Evolutionary conservation across 2,888 invertebrate species (phyloP), one percentile per base, ranked within the genome.

Genomic region (Ophion ellenae): DNA sequence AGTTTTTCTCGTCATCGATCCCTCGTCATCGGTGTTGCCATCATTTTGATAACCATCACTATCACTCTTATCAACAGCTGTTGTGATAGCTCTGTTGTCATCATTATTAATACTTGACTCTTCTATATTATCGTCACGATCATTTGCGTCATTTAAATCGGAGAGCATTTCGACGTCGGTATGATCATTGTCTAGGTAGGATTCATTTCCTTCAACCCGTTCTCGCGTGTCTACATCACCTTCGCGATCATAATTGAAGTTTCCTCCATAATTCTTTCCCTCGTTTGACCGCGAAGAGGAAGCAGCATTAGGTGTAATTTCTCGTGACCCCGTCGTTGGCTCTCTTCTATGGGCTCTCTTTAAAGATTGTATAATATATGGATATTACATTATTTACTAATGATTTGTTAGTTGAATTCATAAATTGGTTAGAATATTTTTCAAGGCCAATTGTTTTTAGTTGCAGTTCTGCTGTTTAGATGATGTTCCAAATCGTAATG

Each of bases 171-270:
- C 70, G 28, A 32, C 32, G 70, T 32, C 53, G 70, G 40, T 24
- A 66, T 66, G 66, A 66, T 70, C 70, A 57, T 70, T 70, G 17
- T 61, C 74, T 61, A n/a, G 61, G 32, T 71, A 57, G 32, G 74
- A 74, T 74, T 74, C 61, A 74, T 74, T 74, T 61, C 32, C 36
- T 71, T 71, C n/a, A 57, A 59, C 36, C 47, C 71, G 57, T 71
- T 71, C n/a, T 71, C 36, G 71, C 71, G 59, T 71, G 59, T 59
- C 71, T 32, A 71, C 59, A 10, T 59, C 59, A 71, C 47, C 71
- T 71, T 71, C 71, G 32, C 59, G 36, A 32, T 59, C 71, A 71
- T 70, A 66, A 47, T 69, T 69, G 69, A 28, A 69, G 69, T 69
- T 69, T 69, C 11, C 45, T 24, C 69, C 45, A 69, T 47, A 69